Evolutionary conservation across 2,888 invertebrate species (phyloP), one percentile per base, ranked within the genome.

Genomic region (Gryllus longicercus): DNA sequence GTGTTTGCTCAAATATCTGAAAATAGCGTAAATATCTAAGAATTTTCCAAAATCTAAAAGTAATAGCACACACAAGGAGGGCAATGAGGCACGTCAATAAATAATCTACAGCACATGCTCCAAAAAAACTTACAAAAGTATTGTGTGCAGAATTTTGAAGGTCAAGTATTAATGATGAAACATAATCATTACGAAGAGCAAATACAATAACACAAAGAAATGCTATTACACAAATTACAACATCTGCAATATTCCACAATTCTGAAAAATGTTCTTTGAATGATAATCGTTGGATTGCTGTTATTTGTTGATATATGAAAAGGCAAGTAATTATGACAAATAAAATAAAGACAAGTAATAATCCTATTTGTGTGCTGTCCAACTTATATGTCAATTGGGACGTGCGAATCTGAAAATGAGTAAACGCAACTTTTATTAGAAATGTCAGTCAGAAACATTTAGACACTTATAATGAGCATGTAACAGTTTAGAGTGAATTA

Each of bases 11-110:
- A 51, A 81, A 63, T 18, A 21, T 38, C 5, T 51, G 80, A 74
- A 81, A 81, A 12, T 79, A 74, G 10, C 11, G 50, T 11, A 74
- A 78, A 74, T 80, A 81, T 10, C 75, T 76, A 21, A 81, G 80
- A 4, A 81, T 51, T 38, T 80, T 81, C 81, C 81, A 81, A 11
- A 80, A 74, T 51, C 81, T 50, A 11, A 50, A 50, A n/a, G 81
- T 80, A 16, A 80, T 76, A 8, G 78, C 38, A 38, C 78, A 74
- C 4, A 81, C 79, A 11, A 81, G 80, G 5, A 75, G 2, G 1
- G 79, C 81, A 18, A 77, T 25, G 16, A 76, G 18, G 74, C 79
- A 79, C 14, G 49, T 49, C 14, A 81, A 77, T 50, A 49, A 23
- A n/a, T 78, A n/a, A 50, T 80, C 79, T 80, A 80, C 80, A 51